phyloP scores from a whole-genome alignment of 2,797 vertebrate species.

The Petrocephalus schoutedeni region DNA sequence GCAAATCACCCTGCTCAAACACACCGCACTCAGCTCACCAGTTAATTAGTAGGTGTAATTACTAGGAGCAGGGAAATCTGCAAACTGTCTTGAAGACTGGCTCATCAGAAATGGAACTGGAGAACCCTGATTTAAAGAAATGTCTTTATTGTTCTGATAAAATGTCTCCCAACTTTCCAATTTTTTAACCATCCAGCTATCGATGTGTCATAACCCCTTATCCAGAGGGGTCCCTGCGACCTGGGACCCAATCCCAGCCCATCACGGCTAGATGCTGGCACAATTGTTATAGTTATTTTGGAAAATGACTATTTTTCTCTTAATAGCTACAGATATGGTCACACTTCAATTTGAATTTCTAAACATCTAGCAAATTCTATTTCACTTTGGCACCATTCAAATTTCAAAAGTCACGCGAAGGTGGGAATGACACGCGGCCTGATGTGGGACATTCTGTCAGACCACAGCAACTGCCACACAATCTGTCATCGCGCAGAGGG shows the following conservation, averaged over 20 bases:
- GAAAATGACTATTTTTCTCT: background rate
- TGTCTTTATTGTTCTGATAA: background rate
- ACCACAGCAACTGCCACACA: background rate
- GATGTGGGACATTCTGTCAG: background rate
- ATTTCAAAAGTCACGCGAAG: background rate
- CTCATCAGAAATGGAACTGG: background rate
- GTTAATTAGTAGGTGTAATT: background rate
- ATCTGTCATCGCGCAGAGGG: background rate
- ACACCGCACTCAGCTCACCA: background rate
- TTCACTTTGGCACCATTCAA: background rate
- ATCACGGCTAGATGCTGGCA: background rate
- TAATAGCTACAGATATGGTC: background rate
- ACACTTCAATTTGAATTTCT: background rate
- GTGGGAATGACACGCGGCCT: background rate
- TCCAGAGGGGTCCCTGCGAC: background rate
- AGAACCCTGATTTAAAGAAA: background rate
- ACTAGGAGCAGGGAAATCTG: background rate
- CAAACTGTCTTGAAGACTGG: background rate
- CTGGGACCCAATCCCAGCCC: background rate
- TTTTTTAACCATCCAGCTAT: background rate
- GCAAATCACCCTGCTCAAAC: background rate
- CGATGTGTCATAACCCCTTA: background rate
- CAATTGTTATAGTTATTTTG: background rate
- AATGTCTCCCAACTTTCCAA: background rate
- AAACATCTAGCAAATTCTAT: background rate